Conservation (phyloP, 2,888 invertebrate species). For the Acronicta psi region DNA sequence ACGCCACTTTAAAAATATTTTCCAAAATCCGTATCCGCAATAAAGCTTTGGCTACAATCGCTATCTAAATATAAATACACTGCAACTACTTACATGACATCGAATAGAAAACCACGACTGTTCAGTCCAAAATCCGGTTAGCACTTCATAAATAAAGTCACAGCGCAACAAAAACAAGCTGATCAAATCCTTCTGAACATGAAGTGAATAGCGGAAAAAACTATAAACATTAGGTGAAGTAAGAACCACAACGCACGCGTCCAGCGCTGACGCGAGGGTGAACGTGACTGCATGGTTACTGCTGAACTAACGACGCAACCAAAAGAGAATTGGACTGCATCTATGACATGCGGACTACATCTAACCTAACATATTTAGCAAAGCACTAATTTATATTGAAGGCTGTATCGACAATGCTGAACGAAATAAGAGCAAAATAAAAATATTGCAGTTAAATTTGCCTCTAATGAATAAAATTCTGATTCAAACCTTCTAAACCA, state of each 20-base stretch:
- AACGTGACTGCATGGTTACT: constrained; percentile 71
- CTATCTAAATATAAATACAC: constrained; percentile 41
- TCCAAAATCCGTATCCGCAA: constrained; percentile 15
- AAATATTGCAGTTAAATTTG: neutral
- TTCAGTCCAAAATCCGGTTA: constrained; percentile 57
- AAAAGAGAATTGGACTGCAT: constrained; percentile 63
- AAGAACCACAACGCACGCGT: constrained; percentile 68
- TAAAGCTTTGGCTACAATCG: constrained; percentile 4
- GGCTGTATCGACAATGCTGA: neutral
- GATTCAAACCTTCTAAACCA: neutral
- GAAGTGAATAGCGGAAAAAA: constrained; percentile 53
- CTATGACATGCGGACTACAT: constrained; percentile 52
- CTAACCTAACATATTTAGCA: constrained; percentile 12
- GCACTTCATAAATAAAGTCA: constrained; percentile 62
- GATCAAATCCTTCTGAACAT: constrained; percentile 47
- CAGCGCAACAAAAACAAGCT: constrained; percentile 49
- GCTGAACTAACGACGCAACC: constrained; percentile 59
- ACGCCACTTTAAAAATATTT: neutral
- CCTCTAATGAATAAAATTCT: neutral
- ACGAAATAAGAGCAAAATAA: neutral
- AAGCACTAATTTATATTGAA: neutral
- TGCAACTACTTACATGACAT: constrained; percentile 55
- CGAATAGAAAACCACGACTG: constrained; percentile 41
- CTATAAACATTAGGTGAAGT: constrained; percentile 52
- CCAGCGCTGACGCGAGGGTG: constrained; percentile 69